phyloP scores from a whole-genome alignment of 2,888 invertebrate genomes.

The Resseliella maxima region DNA sequence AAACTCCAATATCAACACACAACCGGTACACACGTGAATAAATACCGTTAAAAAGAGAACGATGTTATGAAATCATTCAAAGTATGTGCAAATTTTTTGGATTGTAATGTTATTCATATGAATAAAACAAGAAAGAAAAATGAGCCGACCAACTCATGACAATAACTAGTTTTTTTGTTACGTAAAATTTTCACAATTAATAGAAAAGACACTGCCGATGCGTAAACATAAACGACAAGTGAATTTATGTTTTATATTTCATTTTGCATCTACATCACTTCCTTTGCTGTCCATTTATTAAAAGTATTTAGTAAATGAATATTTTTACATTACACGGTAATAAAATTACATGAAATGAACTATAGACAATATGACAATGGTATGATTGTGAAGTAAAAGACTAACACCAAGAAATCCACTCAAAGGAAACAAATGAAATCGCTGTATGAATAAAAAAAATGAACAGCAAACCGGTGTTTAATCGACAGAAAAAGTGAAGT shows the following conservation, averaged over 20 bases:
- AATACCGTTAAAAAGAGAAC: not conserved
- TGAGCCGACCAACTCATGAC: not conserved
- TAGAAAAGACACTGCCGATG: conserved; percentile 24
- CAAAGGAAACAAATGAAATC: not conserved
- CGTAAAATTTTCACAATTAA: conserved; percentile 41
- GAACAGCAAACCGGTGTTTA: not conserved
- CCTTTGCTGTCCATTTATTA: not conserved
- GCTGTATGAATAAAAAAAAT: not conserved
- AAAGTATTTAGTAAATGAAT: conserved; percentile 5
- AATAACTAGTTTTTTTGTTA: not conserved
- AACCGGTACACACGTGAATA: not conserved
- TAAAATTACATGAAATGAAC: not conserved
- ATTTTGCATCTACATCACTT: not conserved
- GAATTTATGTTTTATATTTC: not conserved
- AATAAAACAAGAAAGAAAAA: conserved; percentile 4
- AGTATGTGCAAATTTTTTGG: conserved; percentile 1
- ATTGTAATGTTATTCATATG: not conserved
- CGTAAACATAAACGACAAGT: conserved; percentile 35
- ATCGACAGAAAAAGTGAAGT: not conserved
- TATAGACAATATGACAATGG: not conserved
- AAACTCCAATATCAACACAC: not conserved
- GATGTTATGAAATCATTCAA: conserved; percentile 27
- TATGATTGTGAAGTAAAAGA: not conserved
- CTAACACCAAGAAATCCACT: not conserved
- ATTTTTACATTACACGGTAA: not conserved